These are phyloP conservation scores for Brachylomia viminalis DNA, from an alignment of 2,888 invertebrate species.

Conservation along the genomic window DNA sequence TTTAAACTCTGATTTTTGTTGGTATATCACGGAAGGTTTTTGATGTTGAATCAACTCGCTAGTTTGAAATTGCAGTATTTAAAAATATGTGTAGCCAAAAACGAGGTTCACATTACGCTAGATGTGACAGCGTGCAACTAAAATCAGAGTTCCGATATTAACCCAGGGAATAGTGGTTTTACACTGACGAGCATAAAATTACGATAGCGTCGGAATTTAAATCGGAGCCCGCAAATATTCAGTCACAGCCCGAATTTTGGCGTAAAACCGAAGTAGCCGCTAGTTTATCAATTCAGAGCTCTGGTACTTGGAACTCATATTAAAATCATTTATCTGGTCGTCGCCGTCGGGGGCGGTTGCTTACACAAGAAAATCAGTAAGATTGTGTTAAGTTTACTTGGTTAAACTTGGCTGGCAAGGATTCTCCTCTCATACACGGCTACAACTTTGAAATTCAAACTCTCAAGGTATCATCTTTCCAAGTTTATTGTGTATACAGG, in stretches of 20 bases:
- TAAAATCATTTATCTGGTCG: constrained; percentile 43
- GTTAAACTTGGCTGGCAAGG: constrained; percentile 24
- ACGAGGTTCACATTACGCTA: constrained; percentile 15
- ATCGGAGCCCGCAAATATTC: constrained; percentile 52
- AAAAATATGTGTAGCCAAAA: constrained; percentile 14
- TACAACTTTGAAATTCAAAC: constrained; percentile 35
- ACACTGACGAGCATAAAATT: constrained; percentile 57
- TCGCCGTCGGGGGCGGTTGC: neutral
- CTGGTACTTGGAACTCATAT: constrained; percentile 41
- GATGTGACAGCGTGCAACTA: constrained; percentile 33
- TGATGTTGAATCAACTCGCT: neutral
- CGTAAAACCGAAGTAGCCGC: constrained; percentile 49
- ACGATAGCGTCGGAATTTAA: constrained; percentile 50
- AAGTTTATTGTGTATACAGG: constrained; percentile 36
- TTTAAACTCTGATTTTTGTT: constrained; percentile 16
- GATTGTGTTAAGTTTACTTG: constrained; percentile 31
- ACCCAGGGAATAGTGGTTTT: constrained; percentile 55
- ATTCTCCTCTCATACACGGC: constrained; percentile 20
- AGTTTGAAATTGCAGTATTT: constrained; percentile 12
- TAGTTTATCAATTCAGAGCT: constrained; percentile 53
- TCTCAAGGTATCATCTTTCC: constrained; percentile 31
- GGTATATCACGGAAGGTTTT: neutral
- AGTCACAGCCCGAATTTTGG: constrained; percentile 34
- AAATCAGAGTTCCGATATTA: constrained; percentile 48
- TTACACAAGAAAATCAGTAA: constrained; percentile 28